Evolutionary conservation across 2,113 vertebrate genomes (phyloP).

Genomic region (Tichodroma muraria): DNA sequence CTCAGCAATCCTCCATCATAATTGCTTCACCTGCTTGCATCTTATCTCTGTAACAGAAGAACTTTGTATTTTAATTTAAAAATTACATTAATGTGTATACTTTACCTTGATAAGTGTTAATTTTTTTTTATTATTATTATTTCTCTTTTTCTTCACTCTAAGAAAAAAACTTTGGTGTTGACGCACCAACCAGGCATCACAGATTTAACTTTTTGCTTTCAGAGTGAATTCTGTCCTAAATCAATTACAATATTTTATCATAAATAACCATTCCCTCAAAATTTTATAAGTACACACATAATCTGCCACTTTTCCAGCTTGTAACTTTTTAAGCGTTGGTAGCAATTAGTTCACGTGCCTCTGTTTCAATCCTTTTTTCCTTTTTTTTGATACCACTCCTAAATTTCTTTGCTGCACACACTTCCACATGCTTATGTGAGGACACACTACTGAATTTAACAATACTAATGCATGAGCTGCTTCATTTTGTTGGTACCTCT

Average conservation of each 20-base stretch:
- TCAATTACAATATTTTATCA: not conserved
- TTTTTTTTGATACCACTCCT: not conserved
- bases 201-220: not conserved
- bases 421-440: not conserved
- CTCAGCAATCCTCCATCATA: not conserved
- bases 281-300: not conserved
- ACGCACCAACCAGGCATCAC: not conserved
- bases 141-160: not conserved
- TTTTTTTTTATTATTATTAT: not conserved
- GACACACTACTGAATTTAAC: not conserved
- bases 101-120: not conserved
- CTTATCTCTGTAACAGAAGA: constrained; percentile 2
- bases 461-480: not conserved
- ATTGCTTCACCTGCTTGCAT: not conserved
- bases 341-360: not conserved
- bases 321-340: not conserved
- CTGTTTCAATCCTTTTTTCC: not conserved
- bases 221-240: not conserved
- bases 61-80: not conserved
- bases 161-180: not conserved
- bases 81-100: not conserved
- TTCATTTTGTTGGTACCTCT: not conserved
- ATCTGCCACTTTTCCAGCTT: not conserved
- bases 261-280: not conserved
- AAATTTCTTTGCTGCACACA: not conserved